These are phyloP conservation scores for Alethe castanea DNA, from an alignment of 2,113 vertebrate genomes.

Conservation along the genomic window DNA sequence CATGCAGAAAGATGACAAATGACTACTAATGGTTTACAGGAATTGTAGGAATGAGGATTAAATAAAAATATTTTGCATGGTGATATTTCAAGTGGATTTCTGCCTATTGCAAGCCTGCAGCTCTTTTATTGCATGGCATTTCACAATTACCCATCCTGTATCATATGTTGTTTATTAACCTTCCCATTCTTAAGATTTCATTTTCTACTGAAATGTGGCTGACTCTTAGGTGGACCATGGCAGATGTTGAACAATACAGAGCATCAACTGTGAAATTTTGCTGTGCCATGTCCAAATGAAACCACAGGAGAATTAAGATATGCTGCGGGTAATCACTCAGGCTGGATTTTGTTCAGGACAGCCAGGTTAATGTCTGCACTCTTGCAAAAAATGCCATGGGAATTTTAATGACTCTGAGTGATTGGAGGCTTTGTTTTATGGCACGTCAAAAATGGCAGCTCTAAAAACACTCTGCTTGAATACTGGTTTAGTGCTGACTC, in stretches of 20 bases:
- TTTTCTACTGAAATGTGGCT: slow-evolving; percentile 30
- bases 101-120: background rate
- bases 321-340: slow-evolving; percentile 63
- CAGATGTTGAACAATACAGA: slow-evolving; percentile 51
- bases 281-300: slow-evolving; percentile 56
- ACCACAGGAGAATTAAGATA: slow-evolving; percentile 62
- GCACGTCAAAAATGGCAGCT: slow-evolving; percentile 49
- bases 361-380: slow-evolving; percentile 65
- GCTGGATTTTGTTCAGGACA: slow-evolving; percentile 67
- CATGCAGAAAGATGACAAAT: background rate
- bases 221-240: slow-evolving; percentile 14
- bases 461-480: slow-evolving; percentile 33
- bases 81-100: background rate
- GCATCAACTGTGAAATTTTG: slow-evolving; percentile 59
- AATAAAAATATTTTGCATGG: background rate
- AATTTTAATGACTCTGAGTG: slow-evolving; percentile 67
- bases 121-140: background rate
- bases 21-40: background rate
- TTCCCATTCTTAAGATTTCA: slow-evolving; percentile 21
- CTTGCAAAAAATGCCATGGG: slow-evolving; percentile 65
- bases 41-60: background rate
- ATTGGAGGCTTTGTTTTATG: slow-evolving; percentile 60
- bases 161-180: slow-evolving; percentile 35
- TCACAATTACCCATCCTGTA: background rate
- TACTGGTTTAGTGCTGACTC: slow-evolving; percentile 52